Percentiles rank a stretch among this genome's conserved stretches.
These are phyloP conservation scores for Chiloscyllium plagiosum DNA, from an alignment of 2,113 vertebrate genomes.

Conservation along the genomic window DNA sequence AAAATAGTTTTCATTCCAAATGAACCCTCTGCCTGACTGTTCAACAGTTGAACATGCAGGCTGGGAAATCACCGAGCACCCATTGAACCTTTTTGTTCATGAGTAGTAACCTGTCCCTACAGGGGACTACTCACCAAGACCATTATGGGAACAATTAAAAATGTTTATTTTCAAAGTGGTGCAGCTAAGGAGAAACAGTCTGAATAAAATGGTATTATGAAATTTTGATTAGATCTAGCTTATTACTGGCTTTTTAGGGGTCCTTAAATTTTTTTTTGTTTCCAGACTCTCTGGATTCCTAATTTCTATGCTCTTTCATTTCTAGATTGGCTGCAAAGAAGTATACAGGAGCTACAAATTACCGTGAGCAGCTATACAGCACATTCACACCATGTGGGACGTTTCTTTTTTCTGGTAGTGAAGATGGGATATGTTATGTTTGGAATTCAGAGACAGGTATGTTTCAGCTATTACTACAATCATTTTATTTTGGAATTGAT, in stretches of 20 bases:
- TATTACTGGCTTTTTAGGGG: not conserved
- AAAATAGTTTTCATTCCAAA: not conserved
- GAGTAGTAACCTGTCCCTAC: not conserved
- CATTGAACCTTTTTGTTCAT: too few species aligned
- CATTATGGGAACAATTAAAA: not conserved
- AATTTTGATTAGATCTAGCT: not conserved
- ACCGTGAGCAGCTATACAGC: constrained; percentile 85
- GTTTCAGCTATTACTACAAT: not conserved
- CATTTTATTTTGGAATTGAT: not conserved
- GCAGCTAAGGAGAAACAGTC: not conserved
- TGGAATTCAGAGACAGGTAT: constrained; percentile 95
- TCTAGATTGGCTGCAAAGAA: constrained; percentile 78
- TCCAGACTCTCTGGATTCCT: not conserved
- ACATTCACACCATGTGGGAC: constrained; percentile 86
- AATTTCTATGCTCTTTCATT: constrained; percentile 27
- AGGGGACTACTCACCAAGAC: not conserved
- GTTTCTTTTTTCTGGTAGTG: constrained; percentile 89
- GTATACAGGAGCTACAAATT: constrained; percentile 84
- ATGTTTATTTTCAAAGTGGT: not conserved
- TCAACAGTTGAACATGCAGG: not conserved
- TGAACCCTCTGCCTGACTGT: not conserved
- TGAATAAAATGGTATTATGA: not conserved
- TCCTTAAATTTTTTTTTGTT: not conserved
- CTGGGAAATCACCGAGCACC: not conserved
- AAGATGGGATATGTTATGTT: constrained; percentile 86